Conservation (phyloP, 2,113 vertebrate genomes). For the Chloebia gouldiae region DNA sequence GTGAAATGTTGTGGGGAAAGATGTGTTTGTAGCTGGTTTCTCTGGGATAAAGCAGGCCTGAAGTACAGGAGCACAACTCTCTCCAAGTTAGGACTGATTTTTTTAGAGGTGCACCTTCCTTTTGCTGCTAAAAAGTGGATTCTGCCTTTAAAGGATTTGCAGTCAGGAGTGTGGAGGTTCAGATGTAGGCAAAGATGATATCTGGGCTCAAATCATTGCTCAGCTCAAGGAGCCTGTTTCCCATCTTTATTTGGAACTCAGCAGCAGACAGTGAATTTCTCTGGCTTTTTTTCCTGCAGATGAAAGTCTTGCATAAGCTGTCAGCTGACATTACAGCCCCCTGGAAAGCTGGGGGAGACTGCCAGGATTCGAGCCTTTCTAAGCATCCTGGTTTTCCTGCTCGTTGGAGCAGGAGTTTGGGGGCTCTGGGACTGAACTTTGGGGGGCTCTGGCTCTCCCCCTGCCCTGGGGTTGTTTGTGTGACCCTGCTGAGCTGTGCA, state of each 20-base stretch:
- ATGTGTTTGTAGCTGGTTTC: background rate
- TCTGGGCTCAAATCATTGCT: background rate
- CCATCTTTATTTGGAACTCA: background rate
- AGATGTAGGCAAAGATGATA: background rate
- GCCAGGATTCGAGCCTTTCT: background rate
- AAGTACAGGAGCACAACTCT: background rate
- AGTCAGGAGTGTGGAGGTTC: background rate
- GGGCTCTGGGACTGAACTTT: background rate
- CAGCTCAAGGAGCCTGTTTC: background rate
- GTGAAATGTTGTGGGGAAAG: background rate
- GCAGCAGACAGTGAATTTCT: background rate
- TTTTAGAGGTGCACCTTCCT: background rate
- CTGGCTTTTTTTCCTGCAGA: background rate
- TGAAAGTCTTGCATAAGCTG: constrained; percentile 34
- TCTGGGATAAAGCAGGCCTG: background rate
- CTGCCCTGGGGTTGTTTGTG: background rate
- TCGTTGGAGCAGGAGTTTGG: background rate
- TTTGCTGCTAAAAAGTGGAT: background rate
- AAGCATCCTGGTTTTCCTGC: background rate
- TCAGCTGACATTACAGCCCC: constrained; percentile 10
- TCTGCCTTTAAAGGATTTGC: background rate
- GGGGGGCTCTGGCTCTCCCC: background rate
- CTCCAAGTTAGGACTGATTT: background rate
- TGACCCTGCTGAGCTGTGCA: background rate
- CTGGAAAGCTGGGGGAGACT: background rate